Percentiles rank a stretch among this genome's conserved stretches.
These are phyloP conservation scores for Capreolus pygargus DNA, from an alignment of 2,113 vertebrate genomes.

Conservation along the genomic window DNA sequence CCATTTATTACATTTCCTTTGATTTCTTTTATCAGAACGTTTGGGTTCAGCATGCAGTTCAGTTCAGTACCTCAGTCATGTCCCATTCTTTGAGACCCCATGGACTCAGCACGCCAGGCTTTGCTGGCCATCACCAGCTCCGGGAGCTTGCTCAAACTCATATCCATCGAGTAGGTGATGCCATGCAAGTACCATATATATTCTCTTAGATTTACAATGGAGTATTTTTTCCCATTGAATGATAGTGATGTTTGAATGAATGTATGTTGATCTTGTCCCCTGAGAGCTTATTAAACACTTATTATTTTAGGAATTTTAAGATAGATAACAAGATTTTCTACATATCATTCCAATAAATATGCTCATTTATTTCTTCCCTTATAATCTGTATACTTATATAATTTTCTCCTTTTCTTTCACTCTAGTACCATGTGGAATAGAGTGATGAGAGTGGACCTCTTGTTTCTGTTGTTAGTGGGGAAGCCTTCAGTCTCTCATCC, in stretches of 20 bases:
- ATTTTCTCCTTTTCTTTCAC: neutral
- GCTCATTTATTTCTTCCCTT: neutral
- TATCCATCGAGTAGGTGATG: neutral
- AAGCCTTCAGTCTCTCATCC: neutral
- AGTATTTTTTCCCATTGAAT: neutral
- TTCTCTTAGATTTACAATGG: neutral
- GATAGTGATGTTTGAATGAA: neutral
- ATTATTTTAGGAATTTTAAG: neutral
- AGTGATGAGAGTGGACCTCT: neutral
- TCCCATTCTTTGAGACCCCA: neutral
- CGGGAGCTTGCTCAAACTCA: neutral
- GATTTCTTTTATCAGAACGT: neutral
- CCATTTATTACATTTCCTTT: neutral
- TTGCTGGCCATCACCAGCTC: neutral
- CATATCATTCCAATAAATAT: neutral
- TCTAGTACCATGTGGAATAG: neutral
- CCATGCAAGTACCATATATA: neutral
- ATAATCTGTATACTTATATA: neutral
- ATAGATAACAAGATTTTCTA: neutral
- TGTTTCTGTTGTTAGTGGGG: neutral
- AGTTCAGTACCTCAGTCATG: neutral
- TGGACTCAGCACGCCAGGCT: neutral
- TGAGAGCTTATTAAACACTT: neutral
- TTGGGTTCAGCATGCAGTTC: neutral
- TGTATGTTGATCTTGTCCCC: neutral